phyloP scores from a whole-genome alignment of 2,888 invertebrate genomes.

The Doris montereyensis region DNA sequence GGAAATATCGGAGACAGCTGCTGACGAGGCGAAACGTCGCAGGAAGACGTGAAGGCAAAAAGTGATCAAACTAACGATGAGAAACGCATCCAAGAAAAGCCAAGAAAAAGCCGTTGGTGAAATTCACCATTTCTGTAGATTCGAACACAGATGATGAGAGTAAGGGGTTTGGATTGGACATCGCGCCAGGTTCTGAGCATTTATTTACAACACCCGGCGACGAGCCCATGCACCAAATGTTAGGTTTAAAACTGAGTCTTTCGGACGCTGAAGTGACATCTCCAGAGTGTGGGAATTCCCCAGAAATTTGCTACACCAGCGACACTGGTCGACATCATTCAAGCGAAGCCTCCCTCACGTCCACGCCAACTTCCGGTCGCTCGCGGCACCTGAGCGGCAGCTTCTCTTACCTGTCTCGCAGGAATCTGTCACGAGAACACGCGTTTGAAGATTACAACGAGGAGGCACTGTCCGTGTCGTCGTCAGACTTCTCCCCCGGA shows the following conservation, averaged over 20 bases:
- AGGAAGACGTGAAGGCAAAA: too few species aligned
- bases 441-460: conserved; percentile 47
- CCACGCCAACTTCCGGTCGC: conserved; percentile 39
- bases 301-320: conserved; percentile 31
- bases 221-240: neutral
- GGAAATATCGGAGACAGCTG: too few species aligned
- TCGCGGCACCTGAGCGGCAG: conserved; percentile 27
- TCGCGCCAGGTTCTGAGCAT: neutral
- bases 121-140: conserved; percentile 38
- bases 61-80: too few species aligned
- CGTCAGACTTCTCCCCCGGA: conserved; percentile 58
- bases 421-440: conserved; percentile 35
- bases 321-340: conserved; percentile 29
- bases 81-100: too few species aligned
- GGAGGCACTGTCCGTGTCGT: conserved; percentile 55
- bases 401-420: conserved; percentile 28
- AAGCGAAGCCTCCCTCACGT: conserved; percentile 39
- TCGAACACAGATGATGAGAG: conserved; percentile 31
- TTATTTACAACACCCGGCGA: neutral
- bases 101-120: conserved; percentile 26
- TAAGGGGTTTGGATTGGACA: neutral
- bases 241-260: conserved; percentile 29
- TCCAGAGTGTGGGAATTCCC: conserved; percentile 37
- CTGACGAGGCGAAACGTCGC: too few species aligned
- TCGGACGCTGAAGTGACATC: conserved; percentile 24